Conservation (phyloP, 2,113 vertebrate species). For the Eulemur macaco region DNA sequence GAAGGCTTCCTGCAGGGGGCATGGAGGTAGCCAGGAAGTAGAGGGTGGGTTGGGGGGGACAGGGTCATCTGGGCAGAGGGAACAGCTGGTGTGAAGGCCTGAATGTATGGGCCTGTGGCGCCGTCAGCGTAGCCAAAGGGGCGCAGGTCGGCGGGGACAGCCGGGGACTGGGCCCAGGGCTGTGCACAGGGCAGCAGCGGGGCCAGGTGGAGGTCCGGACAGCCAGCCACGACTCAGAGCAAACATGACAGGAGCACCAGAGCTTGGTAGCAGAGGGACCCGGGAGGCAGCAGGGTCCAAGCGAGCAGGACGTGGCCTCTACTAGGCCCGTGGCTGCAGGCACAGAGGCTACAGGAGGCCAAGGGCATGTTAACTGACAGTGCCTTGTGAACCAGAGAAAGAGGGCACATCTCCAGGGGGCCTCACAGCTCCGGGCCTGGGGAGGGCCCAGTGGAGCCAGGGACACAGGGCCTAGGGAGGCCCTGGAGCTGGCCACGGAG, state of each 20-base stretch:
- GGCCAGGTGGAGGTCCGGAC: neutral
- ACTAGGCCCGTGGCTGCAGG: fast-evolving
- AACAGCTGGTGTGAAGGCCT: neutral
- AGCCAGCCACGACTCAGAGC: neutral
- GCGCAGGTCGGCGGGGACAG: neutral
- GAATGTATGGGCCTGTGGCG: fast-evolving
- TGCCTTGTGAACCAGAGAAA: fast-evolving
- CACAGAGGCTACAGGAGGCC: fast-evolving
- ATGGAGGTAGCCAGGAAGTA: neutral
- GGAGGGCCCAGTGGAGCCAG: too few species aligned
- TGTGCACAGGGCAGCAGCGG: fast-evolving
- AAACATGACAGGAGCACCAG: neutral
- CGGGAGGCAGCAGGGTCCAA: neutral
- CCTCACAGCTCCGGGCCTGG: neutral
- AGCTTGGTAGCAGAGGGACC: neutral
- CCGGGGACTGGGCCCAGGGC: fast-evolving
- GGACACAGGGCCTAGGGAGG: too few species aligned
- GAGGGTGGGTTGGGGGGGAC: neutral
- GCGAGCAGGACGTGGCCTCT: neutral
- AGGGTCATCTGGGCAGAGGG: neutral
- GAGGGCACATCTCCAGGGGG: neutral
- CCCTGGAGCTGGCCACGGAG: neutral
- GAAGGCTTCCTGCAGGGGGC: neutral
- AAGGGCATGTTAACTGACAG: fast-evolving
- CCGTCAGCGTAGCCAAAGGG: neutral